Percentiles rank a stretch among this genome's conserved stretches.
These are phyloP conservation scores for Oreochromis aureus DNA, from an alignment of 2,113 vertebrate species.

Conservation along the genomic window DNA sequence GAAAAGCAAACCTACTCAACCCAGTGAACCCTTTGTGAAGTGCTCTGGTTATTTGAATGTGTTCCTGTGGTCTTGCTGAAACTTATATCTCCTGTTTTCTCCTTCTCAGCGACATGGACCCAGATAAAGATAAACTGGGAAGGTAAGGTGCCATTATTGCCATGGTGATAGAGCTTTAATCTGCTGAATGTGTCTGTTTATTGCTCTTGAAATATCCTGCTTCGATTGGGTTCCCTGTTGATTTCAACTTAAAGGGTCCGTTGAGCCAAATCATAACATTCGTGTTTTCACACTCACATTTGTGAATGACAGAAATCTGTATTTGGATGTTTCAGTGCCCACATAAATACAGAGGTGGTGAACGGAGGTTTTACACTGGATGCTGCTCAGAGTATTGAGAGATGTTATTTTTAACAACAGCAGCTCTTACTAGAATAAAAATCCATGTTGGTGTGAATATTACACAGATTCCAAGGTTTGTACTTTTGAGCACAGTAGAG, in stretches of 20 bases:
- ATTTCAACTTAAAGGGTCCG: background rate
- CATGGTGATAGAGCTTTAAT: background rate
- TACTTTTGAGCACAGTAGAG: background rate
- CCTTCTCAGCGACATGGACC: constrained; percentile 89
- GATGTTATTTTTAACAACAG: background rate
- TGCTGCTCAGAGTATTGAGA: background rate
- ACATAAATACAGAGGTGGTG: background rate
- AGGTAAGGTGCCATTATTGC: constrained; percentile 68
- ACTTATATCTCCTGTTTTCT: constrained; percentile 14
- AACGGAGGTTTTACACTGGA: background rate
- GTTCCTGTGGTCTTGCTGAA: background rate
- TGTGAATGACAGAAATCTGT: background rate
- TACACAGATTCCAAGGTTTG: background rate
- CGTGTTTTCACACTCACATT: background rate
- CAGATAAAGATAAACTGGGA: constrained; percentile 94
- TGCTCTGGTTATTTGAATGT: background rate
- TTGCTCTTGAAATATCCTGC: rapidly evolving
- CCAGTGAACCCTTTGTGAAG: background rate
- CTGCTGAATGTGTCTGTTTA: background rate
- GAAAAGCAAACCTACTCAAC: background rate
- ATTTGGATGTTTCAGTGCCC: background rate
- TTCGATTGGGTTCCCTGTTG: background rate
- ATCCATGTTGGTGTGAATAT: background rate
- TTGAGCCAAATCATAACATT: background rate
- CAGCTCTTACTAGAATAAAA: background rate